Conservation (phyloP, 2,113 vertebrate species). For the Bubo scandiacus region DNA sequence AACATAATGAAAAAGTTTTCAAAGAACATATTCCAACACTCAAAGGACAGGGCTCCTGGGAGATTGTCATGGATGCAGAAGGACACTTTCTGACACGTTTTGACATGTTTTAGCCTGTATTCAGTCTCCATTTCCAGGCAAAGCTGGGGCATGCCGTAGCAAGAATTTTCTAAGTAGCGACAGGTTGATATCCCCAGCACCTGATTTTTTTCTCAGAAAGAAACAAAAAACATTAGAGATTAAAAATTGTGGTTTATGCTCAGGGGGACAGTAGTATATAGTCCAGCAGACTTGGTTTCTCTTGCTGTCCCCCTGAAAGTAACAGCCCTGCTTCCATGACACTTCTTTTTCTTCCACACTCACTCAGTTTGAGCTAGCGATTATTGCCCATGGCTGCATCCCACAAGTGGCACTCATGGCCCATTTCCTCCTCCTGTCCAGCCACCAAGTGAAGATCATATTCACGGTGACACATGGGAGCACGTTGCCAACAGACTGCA, state of each 20-base stretch:
- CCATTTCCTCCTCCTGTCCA: neutral
- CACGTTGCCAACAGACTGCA: neutral
- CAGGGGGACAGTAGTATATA: neutral
- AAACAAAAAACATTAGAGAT: neutral
- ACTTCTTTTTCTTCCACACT: neutral
- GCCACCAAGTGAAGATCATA: neutral
- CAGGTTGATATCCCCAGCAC: neutral
- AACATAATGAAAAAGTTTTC: neutral
- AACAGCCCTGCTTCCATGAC: neutral
- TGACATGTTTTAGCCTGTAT: neutral
- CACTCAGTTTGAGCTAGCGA: neutral
- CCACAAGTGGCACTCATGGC: neutral
- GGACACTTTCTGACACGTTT: neutral
- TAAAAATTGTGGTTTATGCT: neutral
- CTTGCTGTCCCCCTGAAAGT: neutral
- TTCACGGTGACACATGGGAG: rapidly evolving
- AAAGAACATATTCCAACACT: neutral
- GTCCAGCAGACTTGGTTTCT: neutral
- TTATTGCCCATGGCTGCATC: neutral
- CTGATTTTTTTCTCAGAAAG: neutral
- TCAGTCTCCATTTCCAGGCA: neutral
- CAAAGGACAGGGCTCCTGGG: neutral
- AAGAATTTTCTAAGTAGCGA: neutral
- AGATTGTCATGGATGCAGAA: neutral
- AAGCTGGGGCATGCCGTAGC: neutral